phyloP scores from a whole-genome alignment of 2,113 vertebrate genomes.

The Gyps fulvus region DNA sequence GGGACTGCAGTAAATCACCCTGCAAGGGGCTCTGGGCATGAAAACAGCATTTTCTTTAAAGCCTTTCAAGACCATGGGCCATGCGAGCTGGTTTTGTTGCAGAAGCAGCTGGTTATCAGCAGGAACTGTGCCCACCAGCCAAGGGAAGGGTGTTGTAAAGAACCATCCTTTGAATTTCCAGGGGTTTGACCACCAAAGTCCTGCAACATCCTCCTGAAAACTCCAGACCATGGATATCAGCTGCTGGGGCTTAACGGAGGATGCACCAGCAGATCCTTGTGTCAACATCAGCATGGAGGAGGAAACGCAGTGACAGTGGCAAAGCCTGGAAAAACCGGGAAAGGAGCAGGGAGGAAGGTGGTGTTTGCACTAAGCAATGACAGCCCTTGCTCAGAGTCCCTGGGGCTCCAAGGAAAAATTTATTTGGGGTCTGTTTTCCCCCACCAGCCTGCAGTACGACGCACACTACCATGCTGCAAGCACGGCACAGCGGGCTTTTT shows the following conservation, averaged over 20 bases:
- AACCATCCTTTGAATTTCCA: neutral
- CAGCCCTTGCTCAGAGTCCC: neutral
- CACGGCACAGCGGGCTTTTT: fast-evolving
- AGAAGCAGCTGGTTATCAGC: neutral
- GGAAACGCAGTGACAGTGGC: fast-evolving
- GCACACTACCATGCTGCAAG: neutral
- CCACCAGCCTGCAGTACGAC: neutral
- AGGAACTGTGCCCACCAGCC: neutral
- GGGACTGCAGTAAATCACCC: fast-evolving
- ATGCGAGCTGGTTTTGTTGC: neutral
- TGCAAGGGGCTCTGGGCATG: neutral
- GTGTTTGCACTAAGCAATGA: neutral
- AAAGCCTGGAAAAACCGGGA: neutral
- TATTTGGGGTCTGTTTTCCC: neutral
- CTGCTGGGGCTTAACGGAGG: neutral
- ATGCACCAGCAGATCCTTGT: neutral
- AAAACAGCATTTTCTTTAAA: neutral
- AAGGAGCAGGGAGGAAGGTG: neutral
- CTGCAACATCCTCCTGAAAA: neutral
- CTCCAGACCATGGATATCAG: neutral
- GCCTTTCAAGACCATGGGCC: neutral
- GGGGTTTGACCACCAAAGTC: neutral
- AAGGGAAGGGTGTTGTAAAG: neutral
- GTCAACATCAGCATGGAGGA: neutral
- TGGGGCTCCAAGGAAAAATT: neutral